Conservation (phyloP, 1,140 invertebrate species). For the Antheraea mylitta region DNA sequence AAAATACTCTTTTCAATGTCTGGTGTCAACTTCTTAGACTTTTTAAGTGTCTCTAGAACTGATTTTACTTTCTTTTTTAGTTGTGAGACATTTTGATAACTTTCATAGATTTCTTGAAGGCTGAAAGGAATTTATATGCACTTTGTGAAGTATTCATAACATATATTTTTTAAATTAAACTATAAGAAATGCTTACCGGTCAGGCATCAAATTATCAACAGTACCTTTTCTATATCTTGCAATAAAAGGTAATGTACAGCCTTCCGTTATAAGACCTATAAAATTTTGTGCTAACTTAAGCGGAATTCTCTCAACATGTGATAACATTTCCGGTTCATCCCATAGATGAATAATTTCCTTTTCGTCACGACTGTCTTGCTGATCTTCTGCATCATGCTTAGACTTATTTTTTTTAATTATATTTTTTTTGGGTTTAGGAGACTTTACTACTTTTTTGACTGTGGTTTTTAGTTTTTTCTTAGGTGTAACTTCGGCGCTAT, state of each 20-base stretch:
- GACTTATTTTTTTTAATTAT: constrained; percentile 16
- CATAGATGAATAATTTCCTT: constrained; percentile 35
- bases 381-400: constrained; percentile 19
- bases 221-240: constrained; percentile 72
- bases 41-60: constrained; percentile 56
- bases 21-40: constrained; percentile 61
- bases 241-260: constrained; percentile 75
- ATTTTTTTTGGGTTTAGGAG: constrained; percentile 10
- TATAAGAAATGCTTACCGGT: constrained; percentile 45
- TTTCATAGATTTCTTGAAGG: constrained; percentile 64
- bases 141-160: too few species aligned
- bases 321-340: constrained; percentile 62
- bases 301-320: constrained; percentile 52
- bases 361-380: constrained; percentile 19
- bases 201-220: constrained; percentile 67
- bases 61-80: constrained; percentile 67
- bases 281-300: constrained; percentile 56
- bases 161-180: too few species aligned
- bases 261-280: constrained; percentile 61
- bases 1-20: constrained; percentile 61
- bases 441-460: constrained; percentile 7
- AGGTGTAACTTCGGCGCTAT: constrained; percentile 19
- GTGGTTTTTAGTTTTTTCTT: constrained; percentile 18
- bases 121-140: constrained; percentile 28
- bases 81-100: constrained; percentile 60